Percentiles rank a stretch among this genome's conserved stretches.
These are phyloP conservation scores for Benitochromis conjunctus DNA, from an alignment of 2,113 vertebrate species.

Conservation along the genomic window DNA sequence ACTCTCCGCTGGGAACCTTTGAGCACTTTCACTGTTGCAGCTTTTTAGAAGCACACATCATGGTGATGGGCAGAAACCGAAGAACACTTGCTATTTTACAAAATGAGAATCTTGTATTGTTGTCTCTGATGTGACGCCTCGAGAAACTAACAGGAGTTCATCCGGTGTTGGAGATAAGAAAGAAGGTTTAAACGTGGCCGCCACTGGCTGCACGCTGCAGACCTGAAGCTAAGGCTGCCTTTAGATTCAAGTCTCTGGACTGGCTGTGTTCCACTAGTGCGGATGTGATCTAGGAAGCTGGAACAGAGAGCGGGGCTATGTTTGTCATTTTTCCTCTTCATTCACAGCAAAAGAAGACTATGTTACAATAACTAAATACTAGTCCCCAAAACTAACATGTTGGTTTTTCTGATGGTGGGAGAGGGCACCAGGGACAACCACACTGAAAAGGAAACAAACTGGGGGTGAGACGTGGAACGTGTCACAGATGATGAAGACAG, in stretches of 20 bases:
- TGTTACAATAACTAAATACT: not conserved
- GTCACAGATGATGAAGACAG: not conserved
- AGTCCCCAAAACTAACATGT: not conserved
- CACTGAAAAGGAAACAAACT: not conserved
- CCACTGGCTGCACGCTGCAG: not conserved
- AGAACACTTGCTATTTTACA: not conserved
- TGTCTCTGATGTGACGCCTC: too few species aligned
- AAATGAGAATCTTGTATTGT: not conserved
- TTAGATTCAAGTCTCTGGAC: not conserved
- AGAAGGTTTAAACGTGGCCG: not conserved
- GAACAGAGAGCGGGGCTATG: not conserved
- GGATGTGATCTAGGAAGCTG: not conserved
- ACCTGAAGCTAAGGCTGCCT: not conserved
- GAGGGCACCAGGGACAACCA: not conserved
- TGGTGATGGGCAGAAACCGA: not conserved
- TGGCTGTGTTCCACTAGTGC: not conserved
- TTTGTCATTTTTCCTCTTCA: not conserved
- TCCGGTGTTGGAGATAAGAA: not conserved
- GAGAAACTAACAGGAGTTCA: not conserved
- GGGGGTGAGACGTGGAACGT: not conserved
- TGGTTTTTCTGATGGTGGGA: not conserved
- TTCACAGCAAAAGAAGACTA: not conserved
- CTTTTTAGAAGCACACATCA: not conserved
- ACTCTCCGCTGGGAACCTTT: not conserved
- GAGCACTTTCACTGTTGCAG: not conserved